Percentiles rank a stretch among this genome's conserved stretches.
These are phyloP conservation scores for Bathynomus jamesi DNA, from an alignment of 1,140 invertebrate genomes.

Conservation along the genomic window DNA sequence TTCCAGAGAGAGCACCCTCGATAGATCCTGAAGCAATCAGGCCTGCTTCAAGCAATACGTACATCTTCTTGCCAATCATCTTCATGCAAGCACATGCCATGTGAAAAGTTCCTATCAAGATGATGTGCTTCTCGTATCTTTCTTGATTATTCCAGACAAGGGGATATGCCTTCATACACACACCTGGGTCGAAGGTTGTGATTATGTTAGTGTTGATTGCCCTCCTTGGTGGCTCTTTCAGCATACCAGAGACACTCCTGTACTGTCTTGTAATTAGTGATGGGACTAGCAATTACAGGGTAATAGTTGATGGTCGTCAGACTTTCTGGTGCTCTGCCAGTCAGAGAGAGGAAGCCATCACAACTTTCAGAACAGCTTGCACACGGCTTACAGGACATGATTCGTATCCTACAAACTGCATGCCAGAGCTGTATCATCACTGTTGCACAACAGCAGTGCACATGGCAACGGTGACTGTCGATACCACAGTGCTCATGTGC, in stretches of 20 bases:
- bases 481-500: too few relatives aligned
- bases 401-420: too few relatives aligned
- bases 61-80: constrained; percentile 15
- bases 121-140: constrained; percentile 3
- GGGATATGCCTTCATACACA: constrained; percentile 14
- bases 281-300: constrained; percentile 1
- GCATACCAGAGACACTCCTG: constrained; percentile 1
- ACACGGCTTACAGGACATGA: too few relatives aligned
- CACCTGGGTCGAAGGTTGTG: constrained; percentile 8
- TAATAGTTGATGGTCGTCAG: constrained; percentile 9
- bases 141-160: constrained; percentile 1
- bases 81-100: not conserved
- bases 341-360: constrained; percentile 2
- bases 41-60: not conserved
- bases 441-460: too few relatives aligned
- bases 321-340: not conserved
- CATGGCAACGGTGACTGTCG: too few relatives aligned
- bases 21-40: not conserved
- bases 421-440: too few relatives aligned
- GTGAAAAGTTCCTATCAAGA: constrained; percentile 3
- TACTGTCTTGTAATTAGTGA: constrained; percentile 3
- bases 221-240: constrained; percentile 1
- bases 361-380: too few relatives aligned
- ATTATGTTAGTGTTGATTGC: not conserved
- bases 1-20: not conserved